phyloP scores from a whole-genome alignment of 1,140 invertebrate genomes.

The Procambarus clarkii region DNA sequence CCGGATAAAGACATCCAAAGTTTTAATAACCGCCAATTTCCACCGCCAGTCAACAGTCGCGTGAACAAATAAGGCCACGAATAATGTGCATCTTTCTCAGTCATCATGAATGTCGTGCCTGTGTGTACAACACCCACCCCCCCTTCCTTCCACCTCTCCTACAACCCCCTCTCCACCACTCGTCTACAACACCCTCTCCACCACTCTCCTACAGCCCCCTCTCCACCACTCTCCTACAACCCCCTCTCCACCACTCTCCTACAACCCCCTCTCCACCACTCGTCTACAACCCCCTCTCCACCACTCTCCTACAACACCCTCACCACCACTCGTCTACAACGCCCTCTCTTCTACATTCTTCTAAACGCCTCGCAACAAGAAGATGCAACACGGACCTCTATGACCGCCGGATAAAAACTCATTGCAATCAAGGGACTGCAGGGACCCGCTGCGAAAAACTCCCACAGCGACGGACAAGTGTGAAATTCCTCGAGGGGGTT shows the following conservation, averaged over 20 bases:
- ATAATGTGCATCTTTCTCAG: too few relatives aligned
- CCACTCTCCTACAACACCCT: background rate
- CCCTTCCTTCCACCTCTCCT: too few relatives aligned
- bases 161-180: background rate
- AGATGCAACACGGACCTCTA: background rate
- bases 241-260: background rate
- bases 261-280: too few relatives aligned
- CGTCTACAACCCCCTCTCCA: too few relatives aligned
- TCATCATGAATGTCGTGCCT: too few relatives aligned
- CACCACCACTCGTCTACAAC: background rate
- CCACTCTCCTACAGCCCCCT: too few relatives aligned
- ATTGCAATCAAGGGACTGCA: background rate
- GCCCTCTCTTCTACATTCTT: background rate
- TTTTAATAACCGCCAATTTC: too few relatives aligned
- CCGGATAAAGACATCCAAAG: too few relatives aligned
- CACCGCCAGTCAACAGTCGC: too few relatives aligned
- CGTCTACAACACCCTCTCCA: too few relatives aligned
- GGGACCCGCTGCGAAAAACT: background rate
- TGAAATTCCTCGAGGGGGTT: background rate
- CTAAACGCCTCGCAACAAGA: background rate
- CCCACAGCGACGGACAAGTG: background rate
- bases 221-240: background rate
- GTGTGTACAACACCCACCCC: too few relatives aligned
- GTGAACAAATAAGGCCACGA: too few relatives aligned
- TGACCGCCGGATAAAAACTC: slow-evolving; percentile 7